Evolutionary conservation across 2,888 invertebrate species (phyloP), one percentile per base, ranked within the genome.

Genomic region (Eupithecia dodoneata): DNA sequence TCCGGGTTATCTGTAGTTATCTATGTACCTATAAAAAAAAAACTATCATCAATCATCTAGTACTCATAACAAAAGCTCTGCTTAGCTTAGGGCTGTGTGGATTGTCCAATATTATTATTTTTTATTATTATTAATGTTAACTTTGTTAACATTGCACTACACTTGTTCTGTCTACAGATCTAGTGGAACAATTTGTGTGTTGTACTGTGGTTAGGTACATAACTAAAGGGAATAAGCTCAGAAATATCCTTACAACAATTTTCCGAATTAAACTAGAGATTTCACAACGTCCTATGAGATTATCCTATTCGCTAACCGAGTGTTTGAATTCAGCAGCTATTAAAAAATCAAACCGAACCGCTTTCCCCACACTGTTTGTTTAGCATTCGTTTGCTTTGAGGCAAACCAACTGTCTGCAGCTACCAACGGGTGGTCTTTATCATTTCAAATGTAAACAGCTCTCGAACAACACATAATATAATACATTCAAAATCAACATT

Each of bases 381-480:
- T 93, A 89, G 83, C 90, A 90, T 87, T 87, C 88, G 91, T 92
- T 93, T 91, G 90, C 87, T 88, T 87, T 92, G 94, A 94, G 91
- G 88, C 88, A 85, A 91, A 90, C 93, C 94, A 94, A 93, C 93
- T 92, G 92, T 79, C 80, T 76, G 80, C 80, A 76, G 80, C 80
- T 78, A 79, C 79, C 75, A 78, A 83, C 94, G 94, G 94, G 94
- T 94, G 94, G 94, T 94, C 94, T 93, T 91, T 93, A 94, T 94
- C 94, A 94, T 93, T 89, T 89, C 89, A 86, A 93, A 93, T 86
- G 91, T 93, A 94, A 93, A 94, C 94, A 93, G 83, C 83, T 80
- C 82, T 87, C 88, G 88, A 91, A 92, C 91, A 90, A 88, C 89
- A 90, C 90, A 93, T 91, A 87, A 88, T 92, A 92, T 90, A 90